These are phyloP conservation scores for Temnothorax unifasciatus DNA, from an alignment of 2,888 invertebrate genomes.

Conservation along the genomic window DNA sequence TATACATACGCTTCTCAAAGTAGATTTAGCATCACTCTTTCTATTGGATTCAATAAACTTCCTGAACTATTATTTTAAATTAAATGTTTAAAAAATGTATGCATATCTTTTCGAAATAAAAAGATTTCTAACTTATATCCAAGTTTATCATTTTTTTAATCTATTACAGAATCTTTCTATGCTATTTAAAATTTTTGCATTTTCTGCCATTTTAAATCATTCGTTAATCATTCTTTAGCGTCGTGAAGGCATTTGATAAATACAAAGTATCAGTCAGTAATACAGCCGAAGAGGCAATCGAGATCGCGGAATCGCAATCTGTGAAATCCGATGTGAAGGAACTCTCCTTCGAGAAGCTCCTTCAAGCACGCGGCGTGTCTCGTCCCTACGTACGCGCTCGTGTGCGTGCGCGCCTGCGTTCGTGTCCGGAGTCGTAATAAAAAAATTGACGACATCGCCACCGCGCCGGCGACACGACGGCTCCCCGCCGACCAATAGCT, in stretches of 20 bases:
- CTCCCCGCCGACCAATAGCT: constrained; percentile 79
- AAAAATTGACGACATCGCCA: constrained; percentile 81
- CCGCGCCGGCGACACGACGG: constrained; percentile 79
- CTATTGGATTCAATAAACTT: background rate
- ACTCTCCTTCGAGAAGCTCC: constrained; percentile 44
- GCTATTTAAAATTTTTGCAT: background rate
- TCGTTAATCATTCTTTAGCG: background rate
- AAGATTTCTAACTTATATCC: background rate
- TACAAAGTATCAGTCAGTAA: background rate
- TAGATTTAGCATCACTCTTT: background rate
- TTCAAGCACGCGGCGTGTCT: constrained; percentile 39
- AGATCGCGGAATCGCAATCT: constrained; percentile 60
- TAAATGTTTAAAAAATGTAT: background rate
- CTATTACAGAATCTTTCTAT: background rate
- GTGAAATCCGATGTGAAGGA: constrained; percentile 71
- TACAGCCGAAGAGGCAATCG: constrained; percentile 19
- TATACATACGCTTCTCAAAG: background rate
- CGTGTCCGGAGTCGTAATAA: constrained; percentile 78
- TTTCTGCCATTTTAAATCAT: background rate
- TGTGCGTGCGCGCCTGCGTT: constrained; percentile 72
- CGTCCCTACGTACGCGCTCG: constrained; percentile 49
- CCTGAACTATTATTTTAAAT: background rate
- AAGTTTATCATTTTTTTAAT: background rate
- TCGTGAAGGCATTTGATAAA: background rate
- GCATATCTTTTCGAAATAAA: background rate